These are phyloP conservation scores for Hirtodrosophila alboralis DNA, from an alignment of 2,888 invertebrate species.

Conservation along the genomic window DNA sequence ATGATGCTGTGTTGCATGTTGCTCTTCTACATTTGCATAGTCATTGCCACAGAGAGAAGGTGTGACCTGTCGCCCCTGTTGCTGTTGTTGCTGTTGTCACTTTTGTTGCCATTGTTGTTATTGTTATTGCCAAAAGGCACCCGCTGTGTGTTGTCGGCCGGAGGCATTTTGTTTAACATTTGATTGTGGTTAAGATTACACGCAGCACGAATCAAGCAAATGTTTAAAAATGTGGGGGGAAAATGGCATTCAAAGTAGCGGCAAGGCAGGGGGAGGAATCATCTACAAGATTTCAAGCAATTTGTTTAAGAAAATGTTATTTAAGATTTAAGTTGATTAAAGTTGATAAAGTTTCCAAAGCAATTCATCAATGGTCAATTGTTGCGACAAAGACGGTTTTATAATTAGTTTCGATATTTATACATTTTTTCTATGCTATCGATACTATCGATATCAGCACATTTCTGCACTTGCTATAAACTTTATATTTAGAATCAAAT, in stretches of 20 bases:
- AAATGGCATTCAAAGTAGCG: no score
- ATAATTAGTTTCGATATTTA: no score
- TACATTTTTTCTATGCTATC: no score
- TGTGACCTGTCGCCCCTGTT: slow-evolving; percentile 59
- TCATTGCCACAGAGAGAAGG: slow-evolving; percentile 57
- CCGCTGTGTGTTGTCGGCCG: slow-evolving; percentile 51
- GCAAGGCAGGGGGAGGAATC: not conserved
- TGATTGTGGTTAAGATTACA: slow-evolving; percentile 69
- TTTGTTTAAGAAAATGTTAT: not conserved
- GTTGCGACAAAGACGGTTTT: no score
- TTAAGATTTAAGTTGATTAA: not conserved
- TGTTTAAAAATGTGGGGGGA: no score
- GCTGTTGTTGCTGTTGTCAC: slow-evolving; percentile 4
- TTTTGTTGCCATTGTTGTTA: slow-evolving; percentile 29
- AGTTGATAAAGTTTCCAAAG: no score
- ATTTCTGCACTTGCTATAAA: no score
- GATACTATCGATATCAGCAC: no score
- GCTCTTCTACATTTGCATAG: slow-evolving; percentile 47
- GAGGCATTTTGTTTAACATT: slow-evolving; percentile 73
- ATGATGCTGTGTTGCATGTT: slow-evolving; percentile 32
- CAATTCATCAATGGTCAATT: no score
- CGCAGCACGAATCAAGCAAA: slow-evolving; percentile 44
- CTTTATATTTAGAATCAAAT: no score
- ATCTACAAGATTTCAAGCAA: slow-evolving; percentile 16
- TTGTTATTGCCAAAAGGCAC: slow-evolving; percentile 49